A percentile compares a stretch with the other conserved stretches of the same genome.
Conservation (phyloP, 2,888 invertebrate genomes). For the Nasonovia ribisnigri region DNA sequence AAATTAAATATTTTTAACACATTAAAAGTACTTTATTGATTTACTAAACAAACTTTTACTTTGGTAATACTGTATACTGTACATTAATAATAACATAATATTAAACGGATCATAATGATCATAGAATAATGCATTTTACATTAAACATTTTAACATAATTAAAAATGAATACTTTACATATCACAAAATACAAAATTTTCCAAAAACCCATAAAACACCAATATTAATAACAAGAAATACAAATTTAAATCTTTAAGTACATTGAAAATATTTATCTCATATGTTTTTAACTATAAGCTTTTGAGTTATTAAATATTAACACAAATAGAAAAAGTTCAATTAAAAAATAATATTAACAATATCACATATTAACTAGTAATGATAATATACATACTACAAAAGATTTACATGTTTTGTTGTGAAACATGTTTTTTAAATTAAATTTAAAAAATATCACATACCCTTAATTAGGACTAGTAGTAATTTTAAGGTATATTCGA, state of each 20-base stretch:
- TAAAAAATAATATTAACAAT: slow-evolving; percentile 30
- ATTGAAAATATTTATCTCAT: slow-evolving; percentile 45
- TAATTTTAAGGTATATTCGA: not conserved
- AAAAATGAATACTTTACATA: slow-evolving; percentile 49
- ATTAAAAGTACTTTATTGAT: slow-evolving; percentile 28
- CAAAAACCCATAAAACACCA: slow-evolving; percentile 5
- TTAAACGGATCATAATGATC: not conserved
- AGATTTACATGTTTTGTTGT: not conserved
- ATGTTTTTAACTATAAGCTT: slow-evolving; percentile 3
- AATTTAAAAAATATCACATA: not conserved
- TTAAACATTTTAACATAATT: slow-evolving; percentile 9
- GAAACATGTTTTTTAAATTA: not conserved
- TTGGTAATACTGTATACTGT: slow-evolving; percentile 6
- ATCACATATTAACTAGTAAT: slow-evolving; percentile 53
- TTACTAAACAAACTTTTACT: slow-evolving; percentile 14
- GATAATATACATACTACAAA: not conserved
- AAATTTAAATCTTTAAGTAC: slow-evolving; percentile 46
- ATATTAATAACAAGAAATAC: slow-evolving; percentile 51
- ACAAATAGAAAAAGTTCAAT: slow-evolving; percentile 21
- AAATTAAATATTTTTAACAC: slow-evolving; percentile 20
- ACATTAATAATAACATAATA: slow-evolving; percentile 24
- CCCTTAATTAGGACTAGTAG: not conserved
- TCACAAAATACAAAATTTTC: slow-evolving; percentile 55
- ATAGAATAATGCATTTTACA: slow-evolving; percentile 22
- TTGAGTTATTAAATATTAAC: not conserved